Base-by-base conservation (phyloP, 2,888 invertebrate species). In the Perizoma affinitatum region DNA sequence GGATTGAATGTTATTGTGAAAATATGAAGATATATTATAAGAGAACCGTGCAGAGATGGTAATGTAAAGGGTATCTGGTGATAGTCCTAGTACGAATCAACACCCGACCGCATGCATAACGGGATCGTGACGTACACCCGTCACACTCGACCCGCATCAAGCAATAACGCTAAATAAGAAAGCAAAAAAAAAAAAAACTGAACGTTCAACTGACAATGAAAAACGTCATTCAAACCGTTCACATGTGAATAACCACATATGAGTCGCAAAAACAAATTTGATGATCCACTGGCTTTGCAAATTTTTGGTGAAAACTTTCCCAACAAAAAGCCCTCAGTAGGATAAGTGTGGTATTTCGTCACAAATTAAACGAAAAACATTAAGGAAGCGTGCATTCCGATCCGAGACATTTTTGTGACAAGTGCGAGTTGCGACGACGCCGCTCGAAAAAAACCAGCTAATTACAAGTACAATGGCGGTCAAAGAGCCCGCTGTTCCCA, bases 401-500 rank as follows among this genome's bases (percentile, higher is more conserved):
- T 83, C 84, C 82, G 80, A 78, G 86, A 86, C 90, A 88, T 89
- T 88, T 84, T 83, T 80, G 76, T 78, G 83, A 81, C 89, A 87
- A 88, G 89, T 84, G 84, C 87, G 80, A 82, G 72, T 79, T 75
- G 82, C 79, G 81, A 78, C 82, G 82, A 78, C 78, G 78, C 55
- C 58, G 71, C 71, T 71, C 56, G 74, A 78, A 87, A 91, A 90
- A 90, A n/a, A 81, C 74, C 69, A 72, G 83, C 83, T 92, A 92
- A 92, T 91, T 91, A 83, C 89, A 79, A 84, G 76, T 87, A 89
- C 91, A 90, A 90, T 89, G 89, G 83, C 72, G 78, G 74, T 88
- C 90, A 90, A 91, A 91, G 88, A 83, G 70, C 66, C 91, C 91
- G 91, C 91, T 78, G 76, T 91, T 92, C 92, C 90, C 92, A 92